Conservation (phyloP, 2,797 vertebrate genomes). For the Mus caroli region DNA sequence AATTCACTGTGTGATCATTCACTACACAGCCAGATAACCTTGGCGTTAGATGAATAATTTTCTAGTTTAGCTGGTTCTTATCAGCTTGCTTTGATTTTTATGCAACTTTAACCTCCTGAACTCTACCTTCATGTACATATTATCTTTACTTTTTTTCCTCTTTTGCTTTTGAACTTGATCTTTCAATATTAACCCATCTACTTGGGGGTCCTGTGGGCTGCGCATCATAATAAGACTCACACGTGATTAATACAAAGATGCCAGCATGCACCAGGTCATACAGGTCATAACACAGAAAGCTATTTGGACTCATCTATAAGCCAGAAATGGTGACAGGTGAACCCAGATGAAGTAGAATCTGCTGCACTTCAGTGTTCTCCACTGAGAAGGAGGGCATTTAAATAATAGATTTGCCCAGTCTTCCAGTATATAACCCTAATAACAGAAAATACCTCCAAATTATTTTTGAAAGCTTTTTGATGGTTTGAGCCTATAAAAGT, state of each 20-base stretch:
- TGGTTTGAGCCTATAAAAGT: neutral
- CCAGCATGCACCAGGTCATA: neutral
- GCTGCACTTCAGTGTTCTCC: neutral
- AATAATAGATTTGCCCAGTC: neutral
- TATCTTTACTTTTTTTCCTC: neutral
- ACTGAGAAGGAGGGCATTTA: neutral
- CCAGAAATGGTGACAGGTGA: neutral
- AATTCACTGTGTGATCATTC: constrained; percentile 20
- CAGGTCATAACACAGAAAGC: neutral
- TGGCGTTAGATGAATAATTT: constrained; percentile 43
- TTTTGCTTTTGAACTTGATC: constrained; percentile 28
- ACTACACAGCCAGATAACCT: constrained; percentile 26
- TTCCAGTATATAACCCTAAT: neutral
- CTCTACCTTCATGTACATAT: neutral
- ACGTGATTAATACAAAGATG: neutral
- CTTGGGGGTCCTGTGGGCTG: neutral
- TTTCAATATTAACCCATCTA: neutral
- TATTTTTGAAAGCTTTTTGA: neutral
- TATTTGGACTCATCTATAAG: neutral
- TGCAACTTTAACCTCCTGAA: constrained; percentile 32
- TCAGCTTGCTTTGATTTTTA: constrained; percentile 66
- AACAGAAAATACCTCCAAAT: neutral
- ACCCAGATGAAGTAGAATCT: neutral
- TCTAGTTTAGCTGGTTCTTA: constrained; percentile 44
- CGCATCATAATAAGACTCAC: neutral